phyloP scores from a whole-genome alignment of 2,113 vertebrate species.

The Cyphomyrus discorhynchus region DNA sequence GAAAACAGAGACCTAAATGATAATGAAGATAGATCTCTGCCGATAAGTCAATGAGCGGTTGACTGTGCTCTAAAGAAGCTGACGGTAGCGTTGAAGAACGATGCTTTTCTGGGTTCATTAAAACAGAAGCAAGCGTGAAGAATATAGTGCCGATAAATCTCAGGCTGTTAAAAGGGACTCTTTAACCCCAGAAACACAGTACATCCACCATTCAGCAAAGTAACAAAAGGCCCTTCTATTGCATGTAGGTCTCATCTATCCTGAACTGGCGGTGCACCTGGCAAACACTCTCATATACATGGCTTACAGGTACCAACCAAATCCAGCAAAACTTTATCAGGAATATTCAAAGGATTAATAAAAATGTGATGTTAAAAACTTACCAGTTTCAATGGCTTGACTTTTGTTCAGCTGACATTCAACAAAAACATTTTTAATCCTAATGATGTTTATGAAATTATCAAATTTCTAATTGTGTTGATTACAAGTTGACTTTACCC shows the following conservation, averaged over 20 bases:
- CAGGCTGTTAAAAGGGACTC: background rate
- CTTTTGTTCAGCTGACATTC: background rate
- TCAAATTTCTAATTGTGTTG: background rate
- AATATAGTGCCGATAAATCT: background rate
- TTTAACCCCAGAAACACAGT: slow-evolving; percentile 1
- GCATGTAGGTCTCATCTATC: background rate
- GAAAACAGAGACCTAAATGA: slow-evolving; percentile 21
- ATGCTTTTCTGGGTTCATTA: background rate
- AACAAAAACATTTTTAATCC: background rate
- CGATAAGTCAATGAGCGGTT: background rate
- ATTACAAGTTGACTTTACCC: background rate
- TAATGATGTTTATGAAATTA: background rate
- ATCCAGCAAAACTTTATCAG: background rate
- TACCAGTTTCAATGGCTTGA: background rate
- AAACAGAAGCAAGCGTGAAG: slow-evolving; percentile 3
- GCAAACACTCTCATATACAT: background rate
- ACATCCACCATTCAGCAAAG: slow-evolving; percentile 27
- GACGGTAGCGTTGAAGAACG: background rate
- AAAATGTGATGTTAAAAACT: background rate
- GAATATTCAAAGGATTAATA: background rate
- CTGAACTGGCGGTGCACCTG: background rate
- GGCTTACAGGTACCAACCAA: background rate
- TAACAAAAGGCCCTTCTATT: slow-evolving; percentile 24
- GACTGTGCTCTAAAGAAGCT: slow-evolving; percentile 7
- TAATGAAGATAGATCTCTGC: slow-evolving; percentile 24